A percentile compares a stretch with the other conserved stretches of the same genome.
Conservation (phyloP, 2,888 invertebrate species). For the Xanthorhoe designata region DNA sequence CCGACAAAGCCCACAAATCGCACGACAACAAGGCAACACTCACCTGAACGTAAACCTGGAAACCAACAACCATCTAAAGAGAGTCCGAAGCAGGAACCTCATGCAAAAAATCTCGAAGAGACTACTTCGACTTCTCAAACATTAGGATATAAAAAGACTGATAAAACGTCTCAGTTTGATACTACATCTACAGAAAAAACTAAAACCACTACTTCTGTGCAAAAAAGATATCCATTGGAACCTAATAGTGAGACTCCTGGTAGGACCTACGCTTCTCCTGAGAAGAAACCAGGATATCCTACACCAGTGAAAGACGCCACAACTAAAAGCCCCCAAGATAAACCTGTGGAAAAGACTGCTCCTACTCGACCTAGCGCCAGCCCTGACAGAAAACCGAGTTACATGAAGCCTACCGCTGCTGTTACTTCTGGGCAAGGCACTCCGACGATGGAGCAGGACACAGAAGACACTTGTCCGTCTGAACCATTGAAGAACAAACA, state of each 20-base stretch:
- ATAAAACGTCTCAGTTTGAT: slow-evolving; percentile 26
- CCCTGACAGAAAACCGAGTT: slow-evolving; percentile 49
- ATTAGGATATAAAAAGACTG: slow-evolving; percentile 29
- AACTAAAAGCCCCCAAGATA: slow-evolving; percentile 19
- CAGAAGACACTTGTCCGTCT: slow-evolving; percentile 37
- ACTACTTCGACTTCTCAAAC: slow-evolving; percentile 12
- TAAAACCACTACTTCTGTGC: slow-evolving; percentile 16
- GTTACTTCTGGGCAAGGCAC: slow-evolving; percentile 43
- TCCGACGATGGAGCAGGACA: slow-evolving; percentile 38
- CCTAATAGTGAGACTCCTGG: slow-evolving; percentile 4
- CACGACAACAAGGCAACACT: slow-evolving; percentile 8
- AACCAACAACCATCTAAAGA: slow-evolving; percentile 8
- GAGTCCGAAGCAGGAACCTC: slow-evolving; percentile 5
- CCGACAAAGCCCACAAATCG: slow-evolving; percentile 17
- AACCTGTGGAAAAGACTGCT: slow-evolving; percentile 31
- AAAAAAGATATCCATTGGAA: slow-evolving; percentile 22
- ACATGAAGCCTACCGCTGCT: slow-evolving; percentile 43
- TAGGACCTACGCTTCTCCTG: slow-evolving; percentile 22
- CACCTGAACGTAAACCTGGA: slow-evolving; percentile 26
- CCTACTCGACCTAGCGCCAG: slow-evolving; percentile 40
- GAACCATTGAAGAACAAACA: slow-evolving; percentile 24
- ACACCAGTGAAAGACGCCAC: slow-evolving; percentile 14
- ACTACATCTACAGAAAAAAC: slow-evolving; percentile 23
- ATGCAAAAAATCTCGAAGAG: slow-evolving; percentile 9
- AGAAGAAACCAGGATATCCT: slow-evolving; percentile 19